Evolutionary conservation across 2,113 vertebrate genomes (phyloP).

Genomic region (Hydrolagus affinis): DNA sequence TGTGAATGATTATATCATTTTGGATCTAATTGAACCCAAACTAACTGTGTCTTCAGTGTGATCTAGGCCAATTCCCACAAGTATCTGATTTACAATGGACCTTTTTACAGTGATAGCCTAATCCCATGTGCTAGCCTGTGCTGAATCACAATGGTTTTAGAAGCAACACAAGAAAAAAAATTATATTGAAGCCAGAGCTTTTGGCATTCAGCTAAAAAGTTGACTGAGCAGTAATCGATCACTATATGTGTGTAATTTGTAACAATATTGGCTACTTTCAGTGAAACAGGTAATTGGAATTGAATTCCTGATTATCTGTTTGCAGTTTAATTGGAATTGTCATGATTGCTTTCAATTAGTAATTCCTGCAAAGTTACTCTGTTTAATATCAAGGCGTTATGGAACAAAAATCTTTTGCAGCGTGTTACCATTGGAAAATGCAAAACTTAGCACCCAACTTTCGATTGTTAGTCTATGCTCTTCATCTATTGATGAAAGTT

Average conservation of each 20-base stretch:
- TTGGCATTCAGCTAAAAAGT: background rate
- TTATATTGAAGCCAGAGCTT: background rate
- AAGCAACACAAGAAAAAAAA: background rate
- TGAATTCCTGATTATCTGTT: constrained; percentile 40
- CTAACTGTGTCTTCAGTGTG: background rate
- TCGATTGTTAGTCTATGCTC: background rate
- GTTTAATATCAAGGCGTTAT: constrained; percentile 3
- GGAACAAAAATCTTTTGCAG: background rate
- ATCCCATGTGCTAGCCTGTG: background rate
- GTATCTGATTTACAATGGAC: constrained; percentile 4
- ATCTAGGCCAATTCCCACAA: background rate
- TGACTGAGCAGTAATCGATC: constrained; percentile 5
- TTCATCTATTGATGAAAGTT: background rate
- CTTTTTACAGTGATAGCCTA: background rate
- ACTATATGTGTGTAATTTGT: constrained; percentile 22
- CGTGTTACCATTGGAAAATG: background rate
- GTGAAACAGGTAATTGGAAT: constrained; percentile 35
- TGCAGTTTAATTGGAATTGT: constrained; percentile 38
- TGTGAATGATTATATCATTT: background rate
- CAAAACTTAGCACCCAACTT: constrained; percentile 1
- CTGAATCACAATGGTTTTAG: background rate
- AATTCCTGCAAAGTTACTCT: constrained; percentile 33
- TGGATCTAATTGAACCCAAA: background rate
- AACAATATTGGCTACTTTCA: constrained; percentile 34
- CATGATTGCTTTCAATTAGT: constrained; percentile 32